Evolutionary conservation across 2,113 vertebrate species (phyloP).

Genomic region (Phalacrocorax aristotelis): DNA sequence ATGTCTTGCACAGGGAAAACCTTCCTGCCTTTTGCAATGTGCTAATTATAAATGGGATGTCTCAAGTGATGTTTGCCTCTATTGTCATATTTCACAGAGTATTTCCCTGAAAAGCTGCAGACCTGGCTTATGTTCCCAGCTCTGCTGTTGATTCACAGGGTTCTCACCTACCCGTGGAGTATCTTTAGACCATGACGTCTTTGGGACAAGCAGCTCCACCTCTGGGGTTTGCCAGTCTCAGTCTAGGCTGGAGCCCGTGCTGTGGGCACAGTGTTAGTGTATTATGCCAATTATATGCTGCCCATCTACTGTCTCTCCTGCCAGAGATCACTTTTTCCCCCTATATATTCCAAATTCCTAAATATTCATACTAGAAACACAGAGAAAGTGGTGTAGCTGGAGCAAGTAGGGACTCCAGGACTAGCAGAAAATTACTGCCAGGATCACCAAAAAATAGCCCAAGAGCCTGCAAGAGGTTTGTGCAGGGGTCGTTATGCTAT

Average conservation of each 20-base stretch:
- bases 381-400: not conserved
- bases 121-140: not conserved
- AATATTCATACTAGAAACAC: not conserved
- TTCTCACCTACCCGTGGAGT: accelerated
- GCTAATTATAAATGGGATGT: not conserved
- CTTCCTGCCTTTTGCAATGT: not conserved
- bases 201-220: not conserved
- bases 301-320: not conserved
- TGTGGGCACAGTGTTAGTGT: accelerated
- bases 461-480: not conserved
- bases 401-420: not conserved
- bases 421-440: not conserved
- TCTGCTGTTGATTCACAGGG: not conserved
- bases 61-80: not conserved
- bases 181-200: not conserved
- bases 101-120: not conserved
- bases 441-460: not conserved
- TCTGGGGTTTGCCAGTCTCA: not conserved
- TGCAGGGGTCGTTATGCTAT: not conserved
- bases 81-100: not conserved
- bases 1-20: not conserved
- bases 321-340: not conserved
- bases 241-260: accelerated
- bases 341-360: not conserved
- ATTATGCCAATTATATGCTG: not conserved